These are phyloP conservation scores for Drosophila kanapiae DNA, from an alignment of 1,140 invertebrate species.

Conservation along the genomic window DNA sequence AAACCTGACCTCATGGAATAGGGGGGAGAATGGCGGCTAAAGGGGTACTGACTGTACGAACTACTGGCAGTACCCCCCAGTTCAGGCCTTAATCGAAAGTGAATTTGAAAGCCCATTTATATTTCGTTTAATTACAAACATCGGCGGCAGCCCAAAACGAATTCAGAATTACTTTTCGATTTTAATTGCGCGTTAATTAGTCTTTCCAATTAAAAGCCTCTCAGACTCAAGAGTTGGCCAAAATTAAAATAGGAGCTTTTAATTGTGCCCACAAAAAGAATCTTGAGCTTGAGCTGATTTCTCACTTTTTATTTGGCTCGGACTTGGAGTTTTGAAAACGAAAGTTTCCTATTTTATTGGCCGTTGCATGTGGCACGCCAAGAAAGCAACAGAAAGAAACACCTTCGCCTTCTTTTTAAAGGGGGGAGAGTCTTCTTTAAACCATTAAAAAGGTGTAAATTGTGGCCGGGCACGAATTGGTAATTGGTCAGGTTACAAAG, in stretches of 20 bases:
- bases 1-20: constrained; percentile 2
- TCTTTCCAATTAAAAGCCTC: constrained; percentile 65
- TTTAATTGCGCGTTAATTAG: constrained; percentile 78
- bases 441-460: constrained; percentile 51
- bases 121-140: constrained; percentile 64
- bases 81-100: constrained; percentile 65
- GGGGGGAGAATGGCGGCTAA: neutral
- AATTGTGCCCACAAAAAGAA: constrained; percentile 82
- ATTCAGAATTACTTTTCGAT: constrained; percentile 67
- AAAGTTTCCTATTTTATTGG: constrained; percentile 56
- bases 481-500: constrained; percentile 42
- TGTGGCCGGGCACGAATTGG: constrained; percentile 39
- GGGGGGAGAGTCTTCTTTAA: neutral
- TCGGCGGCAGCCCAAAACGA: constrained; percentile 26
- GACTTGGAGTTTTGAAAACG: constrained; percentile 44
- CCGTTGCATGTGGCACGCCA: constrained; percentile 69
- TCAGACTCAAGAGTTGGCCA: constrained; percentile 34
- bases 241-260: constrained; percentile 56
- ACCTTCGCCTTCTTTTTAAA: constrained; percentile 29
- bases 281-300: constrained; percentile 49
- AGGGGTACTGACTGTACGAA: neutral
- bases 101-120: constrained; percentile 59
- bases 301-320: constrained; percentile 15
- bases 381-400: constrained; percentile 25
- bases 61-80: constrained; percentile 16